Conservation (phyloP, 2,113 vertebrate genomes). For the Ellobius talpinus region DNA sequence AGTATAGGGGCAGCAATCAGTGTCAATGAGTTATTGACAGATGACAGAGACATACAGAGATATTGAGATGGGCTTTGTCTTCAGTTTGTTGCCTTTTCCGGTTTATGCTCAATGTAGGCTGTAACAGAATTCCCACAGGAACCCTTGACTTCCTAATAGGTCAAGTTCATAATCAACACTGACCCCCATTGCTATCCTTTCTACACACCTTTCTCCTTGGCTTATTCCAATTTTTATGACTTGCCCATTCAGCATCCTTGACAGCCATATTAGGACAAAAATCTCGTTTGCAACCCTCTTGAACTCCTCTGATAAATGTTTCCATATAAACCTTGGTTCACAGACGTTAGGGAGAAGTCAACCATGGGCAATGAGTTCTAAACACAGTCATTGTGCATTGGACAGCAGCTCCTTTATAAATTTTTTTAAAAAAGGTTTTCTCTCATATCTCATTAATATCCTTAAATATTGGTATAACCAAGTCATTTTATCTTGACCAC, state of each 20-base stretch:
- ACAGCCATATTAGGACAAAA: background rate
- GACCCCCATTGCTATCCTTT: background rate
- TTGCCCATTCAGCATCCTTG: background rate
- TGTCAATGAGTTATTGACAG: background rate
- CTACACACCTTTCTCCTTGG: background rate
- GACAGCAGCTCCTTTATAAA: background rate
- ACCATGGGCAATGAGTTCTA: background rate
- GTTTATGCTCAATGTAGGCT: accelerated
- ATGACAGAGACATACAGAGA: too few relatives aligned
- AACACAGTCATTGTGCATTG: background rate
- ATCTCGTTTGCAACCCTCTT: background rate
- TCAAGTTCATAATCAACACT: background rate
- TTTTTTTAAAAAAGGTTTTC: background rate
- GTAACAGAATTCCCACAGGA: background rate
- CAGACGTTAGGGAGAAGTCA: background rate
- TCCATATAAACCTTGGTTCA: background rate
- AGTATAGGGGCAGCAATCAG: too few relatives aligned
- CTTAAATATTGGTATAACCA: background rate
- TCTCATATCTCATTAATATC: background rate
- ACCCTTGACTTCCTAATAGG: too few relatives aligned
- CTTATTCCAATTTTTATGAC: background rate
- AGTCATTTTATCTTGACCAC: background rate
- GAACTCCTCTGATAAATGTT: background rate
- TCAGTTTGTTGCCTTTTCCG: background rate
- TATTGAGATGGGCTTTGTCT: background rate